phyloP scores from a whole-genome alignment of 2,113 vertebrate genomes.

The Sturnira hondurensis region DNA sequence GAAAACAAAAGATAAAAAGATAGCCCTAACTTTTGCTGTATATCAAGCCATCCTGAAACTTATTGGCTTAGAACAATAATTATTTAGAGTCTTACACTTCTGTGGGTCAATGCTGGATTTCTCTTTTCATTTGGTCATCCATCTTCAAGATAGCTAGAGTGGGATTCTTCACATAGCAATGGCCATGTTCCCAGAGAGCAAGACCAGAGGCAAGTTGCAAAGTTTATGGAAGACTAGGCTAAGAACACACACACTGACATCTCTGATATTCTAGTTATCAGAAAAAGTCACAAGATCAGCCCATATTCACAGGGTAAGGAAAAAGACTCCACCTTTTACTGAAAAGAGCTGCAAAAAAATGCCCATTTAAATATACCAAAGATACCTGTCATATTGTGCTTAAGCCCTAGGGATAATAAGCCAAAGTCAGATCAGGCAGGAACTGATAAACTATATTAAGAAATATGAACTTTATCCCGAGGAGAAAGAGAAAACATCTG shows the following conservation, averaged over 20 bases:
- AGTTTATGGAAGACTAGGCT: background rate
- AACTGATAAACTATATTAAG: background rate
- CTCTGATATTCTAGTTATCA: background rate
- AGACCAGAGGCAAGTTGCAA: background rate
- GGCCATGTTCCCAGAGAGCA: background rate
- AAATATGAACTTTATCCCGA: background rate
- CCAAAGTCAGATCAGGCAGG: background rate
- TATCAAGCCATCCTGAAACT: background rate
- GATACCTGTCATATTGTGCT: background rate
- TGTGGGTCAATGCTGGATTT: background rate
- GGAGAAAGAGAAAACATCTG: background rate
- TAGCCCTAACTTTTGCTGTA: background rate
- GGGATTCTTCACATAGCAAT: background rate
- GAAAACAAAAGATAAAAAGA: background rate
- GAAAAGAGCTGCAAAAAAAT: background rate
- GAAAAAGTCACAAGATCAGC: background rate
- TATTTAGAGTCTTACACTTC: background rate
- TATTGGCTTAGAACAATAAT: background rate
- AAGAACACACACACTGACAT: background rate
- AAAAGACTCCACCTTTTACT: background rate
- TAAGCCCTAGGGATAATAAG: background rate
- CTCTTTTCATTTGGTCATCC: background rate
- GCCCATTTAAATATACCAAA: background rate
- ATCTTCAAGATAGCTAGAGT: background rate
- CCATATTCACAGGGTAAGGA: background rate